phyloP scores from a whole-genome alignment of 2,113 vertebrate species.

The Spizaetus ornatus region DNA sequence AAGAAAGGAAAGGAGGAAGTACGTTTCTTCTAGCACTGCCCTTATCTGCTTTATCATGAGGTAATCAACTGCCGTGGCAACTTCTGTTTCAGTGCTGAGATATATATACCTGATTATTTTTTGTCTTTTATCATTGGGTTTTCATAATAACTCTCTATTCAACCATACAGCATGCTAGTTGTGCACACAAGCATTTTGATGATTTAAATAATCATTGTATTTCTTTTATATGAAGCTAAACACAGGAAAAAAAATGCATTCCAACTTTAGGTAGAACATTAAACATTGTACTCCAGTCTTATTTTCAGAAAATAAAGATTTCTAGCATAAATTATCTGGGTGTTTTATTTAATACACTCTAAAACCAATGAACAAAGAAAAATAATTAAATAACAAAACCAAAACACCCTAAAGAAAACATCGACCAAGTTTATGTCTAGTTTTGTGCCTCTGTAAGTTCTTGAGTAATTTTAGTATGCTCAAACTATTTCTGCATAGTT shows the following conservation, averaged over 20 bases:
- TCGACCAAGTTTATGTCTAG: not conserved
- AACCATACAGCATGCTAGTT: not conserved
- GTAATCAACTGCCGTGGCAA: not conserved
- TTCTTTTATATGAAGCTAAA: not conserved
- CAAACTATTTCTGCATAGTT: not conserved
- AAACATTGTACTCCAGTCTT: not conserved
- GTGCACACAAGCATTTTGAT: not conserved
- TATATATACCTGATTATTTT: not conserved
- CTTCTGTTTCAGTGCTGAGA: not conserved
- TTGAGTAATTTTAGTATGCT: not conserved
- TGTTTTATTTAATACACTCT: not conserved
- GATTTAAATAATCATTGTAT: not conserved
- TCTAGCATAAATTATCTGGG: not conserved
- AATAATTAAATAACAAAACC: not conserved
- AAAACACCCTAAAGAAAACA: not conserved
- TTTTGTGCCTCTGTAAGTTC: not conserved
- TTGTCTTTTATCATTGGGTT: not conserved
- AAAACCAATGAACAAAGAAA: not conserved
- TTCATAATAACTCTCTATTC: not conserved
- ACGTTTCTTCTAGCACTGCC: not conserved
- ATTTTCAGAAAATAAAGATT: not conserved
- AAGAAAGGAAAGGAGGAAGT: not conserved
- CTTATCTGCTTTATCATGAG: not conserved
- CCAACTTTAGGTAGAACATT: not conserved
- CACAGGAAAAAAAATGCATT: not conserved